Percentiles rank a stretch among this genome's conserved stretches.
Evolutionary conservation across 2,888 invertebrate species (phyloP).

Genomic region (Argyra leucocephala): DNA sequence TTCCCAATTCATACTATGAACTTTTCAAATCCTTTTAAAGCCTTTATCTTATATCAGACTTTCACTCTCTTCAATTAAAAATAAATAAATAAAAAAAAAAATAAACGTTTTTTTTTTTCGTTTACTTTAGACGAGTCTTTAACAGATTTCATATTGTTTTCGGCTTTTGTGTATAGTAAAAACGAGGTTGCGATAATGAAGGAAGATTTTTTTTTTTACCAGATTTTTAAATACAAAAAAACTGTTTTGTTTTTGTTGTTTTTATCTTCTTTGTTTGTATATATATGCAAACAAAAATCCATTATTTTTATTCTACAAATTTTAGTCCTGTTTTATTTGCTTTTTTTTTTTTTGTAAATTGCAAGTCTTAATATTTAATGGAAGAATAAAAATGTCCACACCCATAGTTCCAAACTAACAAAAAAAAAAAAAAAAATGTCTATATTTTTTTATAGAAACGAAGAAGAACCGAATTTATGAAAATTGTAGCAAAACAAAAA

Average conservation of each 20-base stretch:
- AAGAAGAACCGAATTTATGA: no score
- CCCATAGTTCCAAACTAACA: background rate
- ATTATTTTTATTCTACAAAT: background rate
- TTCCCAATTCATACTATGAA: no score
- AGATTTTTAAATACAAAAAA: background rate
- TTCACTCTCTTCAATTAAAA: no score
- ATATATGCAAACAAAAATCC: background rate
- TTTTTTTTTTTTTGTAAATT: background rate
- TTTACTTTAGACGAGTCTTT: no score
- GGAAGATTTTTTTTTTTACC: background rate
- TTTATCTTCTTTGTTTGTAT: no score
- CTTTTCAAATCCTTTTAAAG: no score
- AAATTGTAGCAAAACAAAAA: background rate
- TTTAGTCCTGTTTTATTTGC: background rate
- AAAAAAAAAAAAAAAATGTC: background rate
- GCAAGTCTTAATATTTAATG: slow-evolving; percentile 4
- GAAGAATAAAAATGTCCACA: background rate
- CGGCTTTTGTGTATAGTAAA: no score
- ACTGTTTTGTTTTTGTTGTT: background rate
- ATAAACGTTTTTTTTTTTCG: no score
- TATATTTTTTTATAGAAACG: background rate
- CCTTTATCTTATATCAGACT: no score
- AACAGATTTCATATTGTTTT: no score
- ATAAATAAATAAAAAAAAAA: no score
- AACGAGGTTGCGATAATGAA: background rate